A percentile compares a stretch with the other conserved stretches of the same genome.
These are phyloP conservation scores for Drosophila parabipectinata DNA, from an alignment of 1,140 invertebrate genomes.

Conservation along the genomic window DNA sequence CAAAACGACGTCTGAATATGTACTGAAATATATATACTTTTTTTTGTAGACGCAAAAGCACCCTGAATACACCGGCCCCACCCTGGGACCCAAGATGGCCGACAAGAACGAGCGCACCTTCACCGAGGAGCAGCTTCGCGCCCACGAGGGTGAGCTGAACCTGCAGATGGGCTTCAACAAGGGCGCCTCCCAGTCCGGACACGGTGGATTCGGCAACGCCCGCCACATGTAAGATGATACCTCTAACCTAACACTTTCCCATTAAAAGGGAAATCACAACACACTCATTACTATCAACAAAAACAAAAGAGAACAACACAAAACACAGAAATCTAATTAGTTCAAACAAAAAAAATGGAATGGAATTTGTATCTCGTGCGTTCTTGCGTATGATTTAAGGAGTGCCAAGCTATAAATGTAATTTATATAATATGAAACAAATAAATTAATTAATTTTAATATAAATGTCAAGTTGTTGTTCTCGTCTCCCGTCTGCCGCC, in stretches of 20 bases:
- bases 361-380: constrained; percentile 62
- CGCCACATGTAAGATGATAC: constrained; percentile 91
- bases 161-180: constrained; percentile 99
- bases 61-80: constrained; percentile 95
- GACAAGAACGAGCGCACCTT: constrained; percentile 97
- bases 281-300: constrained; percentile 10
- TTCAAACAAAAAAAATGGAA: constrained; percentile 62
- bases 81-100: constrained; percentile 96
- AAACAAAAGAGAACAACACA: constrained; percentile 10
- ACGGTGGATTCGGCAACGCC: constrained; percentile 97
- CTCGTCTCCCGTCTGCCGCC: neutral
- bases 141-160: constrained; percentile 94
- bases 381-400: constrained; percentile 50
- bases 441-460: constrained; percentile 83
- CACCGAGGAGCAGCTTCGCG: constrained; percentile 96
- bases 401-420: constrained; percentile 67
- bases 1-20: neutral
- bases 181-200: constrained; percentile 93
- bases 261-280: neutral
- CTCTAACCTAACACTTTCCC: neutral
- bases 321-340: constrained; percentile 67
- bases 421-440: constrained; percentile 82
- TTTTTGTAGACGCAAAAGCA: constrained; percentile 93
- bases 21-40: neutral
- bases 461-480: constrained; percentile 59